Evolutionary conservation across 2,797 vertebrate genomes (phyloP), one percentile per base, ranked within the genome.

Genomic region (Acrossocheilus wenchowensis): DNA sequence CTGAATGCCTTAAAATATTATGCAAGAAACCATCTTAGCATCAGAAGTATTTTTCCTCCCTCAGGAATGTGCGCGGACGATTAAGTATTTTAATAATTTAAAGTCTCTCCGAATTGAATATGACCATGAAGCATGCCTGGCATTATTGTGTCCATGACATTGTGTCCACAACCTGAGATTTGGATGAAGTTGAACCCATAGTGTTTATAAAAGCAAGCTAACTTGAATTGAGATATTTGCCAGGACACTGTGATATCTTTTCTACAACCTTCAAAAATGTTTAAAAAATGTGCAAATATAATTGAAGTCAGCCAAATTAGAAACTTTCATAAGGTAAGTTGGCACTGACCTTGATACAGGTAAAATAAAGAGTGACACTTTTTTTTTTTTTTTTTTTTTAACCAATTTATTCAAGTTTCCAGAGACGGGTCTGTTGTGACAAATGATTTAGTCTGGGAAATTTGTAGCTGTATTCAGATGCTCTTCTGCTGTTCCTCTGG

Each of bases 401-500:
- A 69, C 66, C 34, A 21, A 69, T 74, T 36, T 48, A 66, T 52
- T 26, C 15, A 26, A 77, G 4, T 66, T 39, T 30, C 19, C 8
- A 79, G 0, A 75, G 19, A 52, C 3, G 1, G 60, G 2, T 78
- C 36, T 43, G 69, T 60, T 82, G 75, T 82, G 71, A 78, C 82
- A 83, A 69, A 72, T 34, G 64, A 66, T 78, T 78, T 69, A 34
- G 39, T 73, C 77, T 86, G 78, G 45, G 36, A 85, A 57, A 78
- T 71, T 36, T 80, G 66, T 45, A 48, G 68, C 19, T 80, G 75
- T 45, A 78, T 71, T 82, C 87, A 92, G 93, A 45, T 92, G 90
- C 50, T 84, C 85, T 85, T 93, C 87, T 92, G 91, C 91, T 91
- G 90, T 93, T 89, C 81, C 89, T 90, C 89, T 92, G 90, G 88